Base-by-base conservation (phyloP, 2,113 vertebrate species). In the Bubo bubo region DNA sequence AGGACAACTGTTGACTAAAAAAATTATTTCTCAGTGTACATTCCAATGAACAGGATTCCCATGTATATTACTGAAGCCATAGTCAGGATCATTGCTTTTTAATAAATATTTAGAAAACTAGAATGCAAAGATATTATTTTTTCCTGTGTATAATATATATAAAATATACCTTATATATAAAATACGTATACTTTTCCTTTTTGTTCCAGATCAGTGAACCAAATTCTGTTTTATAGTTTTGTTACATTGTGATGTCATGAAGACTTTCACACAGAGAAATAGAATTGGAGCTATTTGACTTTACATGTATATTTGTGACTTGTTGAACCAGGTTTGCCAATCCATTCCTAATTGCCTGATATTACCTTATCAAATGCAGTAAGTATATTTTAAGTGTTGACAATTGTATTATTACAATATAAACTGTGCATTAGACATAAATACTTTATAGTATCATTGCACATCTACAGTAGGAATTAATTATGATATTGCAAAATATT, bases 241-340 rank as follows among this genome's bases (percentile, higher is more conserved):
- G 9, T 43, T 59, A 43, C 5, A 30, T 62, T 34, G 24, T 41
- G 28, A 9, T 77, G 35, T 43, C 21, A 39, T 39, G 23, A 81
- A 84, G 20, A 9, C 2, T 79, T 93, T 43, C 30, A 56, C 10
- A 30, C 3, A 30, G 23, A 41, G 21, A 10, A 86, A 63, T 76
- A 84, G 66, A 30, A 9, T 0, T 15, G 4, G 8, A 79, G 21
- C 17, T 81, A 4, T 77, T 39, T 77, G 21, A 49, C 10, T 77
- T 71, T 22, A 52, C 8, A 45, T 0, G 0, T 49, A 8, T 21
- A 67, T 62, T 71, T 41, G 28, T 72, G 50, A 41, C 10, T 84
- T 63, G 17, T 14, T 71, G 43, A 71, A 79, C 13, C 2, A 34
- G 12, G 10, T 67, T 88, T 67, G 4, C 35, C 30, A 77, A 50